Conservation (phyloP, 2,797 vertebrate genomes). For the Poliocrania exsul region DNA sequence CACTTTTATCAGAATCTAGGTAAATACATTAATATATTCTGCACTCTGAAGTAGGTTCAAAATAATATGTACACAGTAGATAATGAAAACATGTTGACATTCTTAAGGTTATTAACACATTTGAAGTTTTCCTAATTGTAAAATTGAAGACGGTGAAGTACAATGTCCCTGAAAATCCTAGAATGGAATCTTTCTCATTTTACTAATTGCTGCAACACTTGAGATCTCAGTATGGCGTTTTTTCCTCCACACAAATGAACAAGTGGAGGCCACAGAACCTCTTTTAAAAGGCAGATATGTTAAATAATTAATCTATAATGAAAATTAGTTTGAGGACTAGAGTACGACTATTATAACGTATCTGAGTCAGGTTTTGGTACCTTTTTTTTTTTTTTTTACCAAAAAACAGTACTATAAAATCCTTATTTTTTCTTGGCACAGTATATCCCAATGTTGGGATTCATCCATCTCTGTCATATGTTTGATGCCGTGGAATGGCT, state of each 20-base stretch:
- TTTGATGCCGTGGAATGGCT: background rate
- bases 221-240: conserved; percentile 75
- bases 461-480: background rate
- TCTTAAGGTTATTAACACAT: conserved; percentile 76
- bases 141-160: conserved; percentile 78
- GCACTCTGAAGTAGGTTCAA: conserved; percentile 73
- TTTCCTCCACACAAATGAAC: conserved; percentile 48
- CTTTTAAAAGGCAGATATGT: conserved; percentile 71
- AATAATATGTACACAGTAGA: conserved; percentile 73
- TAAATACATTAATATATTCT: conserved; percentile 74
- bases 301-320: conserved; percentile 70
- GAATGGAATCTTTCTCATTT: conserved; percentile 70
- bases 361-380: background rate
- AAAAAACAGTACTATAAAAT: background rate
- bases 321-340: background rate
- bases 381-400: background rate
- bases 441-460: background rate
- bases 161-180: conserved; percentile 76
- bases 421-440: background rate
- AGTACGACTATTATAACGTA: background rate
- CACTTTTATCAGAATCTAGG: conserved; percentile 73
- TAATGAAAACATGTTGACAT: conserved; percentile 80
- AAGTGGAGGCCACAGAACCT: conserved; percentile 68
- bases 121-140: conserved; percentile 76
- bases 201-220: conserved; percentile 77